Percentiles rank a stretch among this genome's conserved stretches.
phyloP scores from a whole-genome alignment of 2,888 invertebrate genomes.

The Cantharis lateralis region DNA sequence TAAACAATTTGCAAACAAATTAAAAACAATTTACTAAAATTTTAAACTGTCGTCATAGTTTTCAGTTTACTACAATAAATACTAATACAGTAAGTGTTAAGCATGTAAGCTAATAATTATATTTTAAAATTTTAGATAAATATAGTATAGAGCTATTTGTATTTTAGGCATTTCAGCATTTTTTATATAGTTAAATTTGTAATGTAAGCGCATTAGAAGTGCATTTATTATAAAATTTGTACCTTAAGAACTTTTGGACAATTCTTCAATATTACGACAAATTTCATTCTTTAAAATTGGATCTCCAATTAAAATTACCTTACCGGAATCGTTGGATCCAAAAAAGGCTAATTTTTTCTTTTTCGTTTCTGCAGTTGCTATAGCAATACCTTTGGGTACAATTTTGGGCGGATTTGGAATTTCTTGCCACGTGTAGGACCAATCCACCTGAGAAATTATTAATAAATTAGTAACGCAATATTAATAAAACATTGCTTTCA shows the following conservation, averaged over 20 bases:
- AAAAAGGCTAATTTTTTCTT: slow-evolving; percentile 69
- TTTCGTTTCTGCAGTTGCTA: slow-evolving; percentile 61
- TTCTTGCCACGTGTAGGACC: slow-evolving; percentile 80
- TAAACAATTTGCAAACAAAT: neutral
- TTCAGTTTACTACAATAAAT: neutral
- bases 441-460: slow-evolving; percentile 64
- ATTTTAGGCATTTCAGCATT: neutral
- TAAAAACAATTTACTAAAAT: neutral
- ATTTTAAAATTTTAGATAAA: neutral
- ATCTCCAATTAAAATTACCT: slow-evolving; percentile 60
- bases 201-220: neutral
- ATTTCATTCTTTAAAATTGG: slow-evolving; percentile 45
- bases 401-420: slow-evolving; percentile 69
- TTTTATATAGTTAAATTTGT: neutral
- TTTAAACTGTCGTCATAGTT: neutral
- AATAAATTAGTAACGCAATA: no score
- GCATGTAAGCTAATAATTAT: neutral
- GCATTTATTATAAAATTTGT: neutral
- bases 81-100: neutral
- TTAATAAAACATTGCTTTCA: neutral
- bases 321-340: slow-evolving; percentile 65
- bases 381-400: slow-evolving; percentile 71
- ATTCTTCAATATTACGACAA: slow-evolving; percentile 50
- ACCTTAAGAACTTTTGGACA: slow-evolving; percentile 39
- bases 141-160: neutral